A percentile compares a stretch with the other conserved stretches of the same genome.
Conservation (phyloP, 2,113 vertebrate species). For the Hiodon alosoides region DNA sequence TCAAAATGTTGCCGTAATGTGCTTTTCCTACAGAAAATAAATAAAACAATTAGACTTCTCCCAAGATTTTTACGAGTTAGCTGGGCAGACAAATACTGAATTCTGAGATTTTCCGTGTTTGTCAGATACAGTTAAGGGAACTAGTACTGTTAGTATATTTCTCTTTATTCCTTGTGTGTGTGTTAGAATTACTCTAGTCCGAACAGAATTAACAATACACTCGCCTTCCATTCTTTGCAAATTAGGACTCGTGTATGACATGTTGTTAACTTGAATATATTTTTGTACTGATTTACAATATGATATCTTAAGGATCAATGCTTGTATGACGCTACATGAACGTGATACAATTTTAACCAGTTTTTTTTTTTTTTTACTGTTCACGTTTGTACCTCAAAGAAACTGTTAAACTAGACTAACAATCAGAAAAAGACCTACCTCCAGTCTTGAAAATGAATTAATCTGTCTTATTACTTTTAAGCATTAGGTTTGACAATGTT, state of each 20-base stretch:
- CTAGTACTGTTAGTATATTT: slow-evolving; percentile 66
- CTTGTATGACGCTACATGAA: slow-evolving; percentile 71
- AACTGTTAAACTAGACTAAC: slow-evolving; percentile 70
- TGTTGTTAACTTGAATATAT: slow-evolving; percentile 89
- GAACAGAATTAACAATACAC: slow-evolving; percentile 48
- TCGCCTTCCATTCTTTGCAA: slow-evolving; percentile 69
- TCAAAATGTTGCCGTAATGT: slow-evolving; percentile 9
- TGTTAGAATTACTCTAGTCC: slow-evolving; percentile 48
- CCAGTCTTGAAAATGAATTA: slow-evolving; percentile 77
- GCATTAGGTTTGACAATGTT: slow-evolving; percentile 57
- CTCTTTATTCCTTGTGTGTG: slow-evolving; percentile 60
- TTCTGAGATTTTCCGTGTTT: slow-evolving; percentile 54
- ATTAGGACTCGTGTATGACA: slow-evolving; percentile 69
- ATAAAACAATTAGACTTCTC: slow-evolving; percentile 5
- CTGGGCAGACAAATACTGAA: slow-evolving; percentile 56
- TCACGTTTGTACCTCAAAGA: slow-evolving; percentile 84
- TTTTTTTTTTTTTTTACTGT: slow-evolving; percentile 64
- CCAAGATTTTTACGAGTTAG: slow-evolving; percentile 27
- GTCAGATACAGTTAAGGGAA: slow-evolving; percentile 68
- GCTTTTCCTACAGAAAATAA: neutral
- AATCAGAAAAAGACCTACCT: slow-evolving; percentile 88
- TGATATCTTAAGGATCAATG: slow-evolving; percentile 73
- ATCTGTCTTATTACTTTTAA: slow-evolving; percentile 61
- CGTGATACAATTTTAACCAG: slow-evolving; percentile 67
- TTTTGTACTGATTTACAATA: slow-evolving; percentile 81